Evolutionary conservation across 2,888 invertebrate genomes (phyloP), one percentile per base, ranked within the genome.

Genomic region (Xestia ashworthii): DNA sequence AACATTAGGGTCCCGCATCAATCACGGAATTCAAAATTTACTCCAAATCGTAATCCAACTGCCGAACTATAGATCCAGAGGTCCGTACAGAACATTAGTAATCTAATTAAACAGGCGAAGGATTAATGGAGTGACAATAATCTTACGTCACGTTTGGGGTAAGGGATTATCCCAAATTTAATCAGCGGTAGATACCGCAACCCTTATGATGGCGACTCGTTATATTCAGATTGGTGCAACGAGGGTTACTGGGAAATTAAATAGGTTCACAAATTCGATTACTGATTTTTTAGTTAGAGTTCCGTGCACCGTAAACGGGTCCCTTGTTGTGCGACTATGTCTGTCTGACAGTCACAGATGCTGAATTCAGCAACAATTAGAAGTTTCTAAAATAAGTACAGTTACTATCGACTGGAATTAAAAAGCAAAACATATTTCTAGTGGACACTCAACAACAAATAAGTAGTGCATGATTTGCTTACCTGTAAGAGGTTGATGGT

Each of bases 111-210:
- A 94, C 93, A 92, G 92, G 91, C 91, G 87, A 88, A 80, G 93
- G 94, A 95, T 95, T 95, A 96, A 95, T 95, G 95, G 94, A 92
- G 95, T 96, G 96, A 96, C 96, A 95, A 96, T 96, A 96, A 96
- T 96, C 94, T 95, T 93, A 93, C 90, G 91, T 93, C 92, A 90
- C 92, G 91, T 90, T 89, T 88, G 90, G 93, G 92, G 89, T 88
- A 88, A 86, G 91, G 94, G 95, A 95, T 96, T 93, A 95, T 93
- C 94, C 95, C 88, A 91, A 95, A 95, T 95, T 95, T 95, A 95
- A 96, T 96, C 95, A 96, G 94, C 72, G 90, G 90, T 90, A 90
- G 90, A 91, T 87, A 87, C 92, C 91, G 83, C 90, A 90, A 91
- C 93, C 94, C 93, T 91, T 91, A 90, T 90, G 89, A 91, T 86